phyloP scores from a whole-genome alignment of 2,888 invertebrate species.

The Synergus japonicus region DNA sequence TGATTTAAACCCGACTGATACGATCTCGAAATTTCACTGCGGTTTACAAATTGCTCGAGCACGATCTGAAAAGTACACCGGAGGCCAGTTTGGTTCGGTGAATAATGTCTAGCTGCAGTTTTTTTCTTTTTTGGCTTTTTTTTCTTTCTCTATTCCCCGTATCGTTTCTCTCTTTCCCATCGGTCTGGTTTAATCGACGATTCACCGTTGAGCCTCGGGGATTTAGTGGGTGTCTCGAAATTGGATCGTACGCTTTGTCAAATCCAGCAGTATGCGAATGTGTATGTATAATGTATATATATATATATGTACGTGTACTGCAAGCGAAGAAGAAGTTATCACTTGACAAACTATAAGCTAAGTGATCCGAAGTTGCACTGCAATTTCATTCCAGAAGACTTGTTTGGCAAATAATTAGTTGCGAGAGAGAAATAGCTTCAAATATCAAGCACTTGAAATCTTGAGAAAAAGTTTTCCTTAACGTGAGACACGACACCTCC shows the following conservation, averaged over 20 bases:
- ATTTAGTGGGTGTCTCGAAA: slow-evolving; percentile 44
- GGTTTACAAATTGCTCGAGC: slow-evolving; percentile 31
- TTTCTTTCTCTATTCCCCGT: slow-evolving; percentile 33
- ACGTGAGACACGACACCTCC: not conserved
- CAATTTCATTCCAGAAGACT: slow-evolving; percentile 19
- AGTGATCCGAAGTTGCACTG: slow-evolving; percentile 19
- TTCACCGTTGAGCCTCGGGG: slow-evolving; percentile 42
- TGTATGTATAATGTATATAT: not conserved
- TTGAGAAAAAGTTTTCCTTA: not conserved
- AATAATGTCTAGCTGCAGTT: slow-evolving; percentile 33
- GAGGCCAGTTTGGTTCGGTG: slow-evolving; percentile 39
- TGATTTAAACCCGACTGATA: not conserved
- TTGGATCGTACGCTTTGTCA: slow-evolving; percentile 44
- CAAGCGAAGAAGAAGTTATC: slow-evolving; percentile 23
- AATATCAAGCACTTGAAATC: not conserved
- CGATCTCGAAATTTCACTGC: slow-evolving; percentile 21
- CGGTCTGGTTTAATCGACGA: slow-evolving; percentile 46
- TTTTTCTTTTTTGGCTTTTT: slow-evolving; percentile 1
- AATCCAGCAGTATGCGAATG: slow-evolving; percentile 36
- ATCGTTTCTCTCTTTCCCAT: slow-evolving; percentile 34
- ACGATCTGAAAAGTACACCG: slow-evolving; percentile 25
- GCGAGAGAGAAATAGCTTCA: not conserved
- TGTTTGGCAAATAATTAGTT: slow-evolving; percentile 7
- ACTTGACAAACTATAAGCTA: slow-evolving; percentile 29
- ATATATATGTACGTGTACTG: slow-evolving; percentile 2